Evolutionary conservation across 2,888 invertebrate genomes (phyloP).

Genomic region (Stenotaenia linearis): DNA sequence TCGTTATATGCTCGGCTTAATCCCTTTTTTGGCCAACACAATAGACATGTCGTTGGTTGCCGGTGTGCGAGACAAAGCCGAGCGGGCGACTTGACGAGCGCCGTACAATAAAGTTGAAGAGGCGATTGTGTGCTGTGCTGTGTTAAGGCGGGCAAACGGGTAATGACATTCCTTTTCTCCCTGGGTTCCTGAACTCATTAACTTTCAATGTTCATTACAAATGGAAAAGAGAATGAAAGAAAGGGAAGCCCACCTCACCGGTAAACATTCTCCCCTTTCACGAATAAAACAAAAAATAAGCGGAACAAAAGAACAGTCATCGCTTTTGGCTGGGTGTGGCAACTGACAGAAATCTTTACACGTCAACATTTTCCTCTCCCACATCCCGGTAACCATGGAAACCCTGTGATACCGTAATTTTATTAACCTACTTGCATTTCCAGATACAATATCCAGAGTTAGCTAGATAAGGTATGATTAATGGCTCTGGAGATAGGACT

Average conservation of each 20-base stretch:
- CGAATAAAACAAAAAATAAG: not conserved
- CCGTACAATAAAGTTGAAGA: slow-evolving; percentile 24
- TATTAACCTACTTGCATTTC: not conserved
- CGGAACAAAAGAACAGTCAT: slow-evolving; percentile 13
- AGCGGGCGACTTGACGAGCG: slow-evolving; percentile 24
- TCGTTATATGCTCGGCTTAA: slow-evolving; percentile 1
- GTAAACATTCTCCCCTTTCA: slow-evolving; percentile 1
- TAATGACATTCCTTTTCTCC: slow-evolving; percentile 26
- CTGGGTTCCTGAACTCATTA: slow-evolving; percentile 20
- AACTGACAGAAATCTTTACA: not conserved
- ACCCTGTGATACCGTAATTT: slow-evolving; percentile 6
- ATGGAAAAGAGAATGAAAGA: slow-evolving; percentile 17
- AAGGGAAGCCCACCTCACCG: slow-evolving; percentile 15
- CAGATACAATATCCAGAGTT: slow-evolving; percentile 12
- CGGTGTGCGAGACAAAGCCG: slow-evolving; percentile 16
- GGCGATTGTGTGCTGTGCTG: slow-evolving; percentile 21
- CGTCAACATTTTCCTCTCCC: not conserved
- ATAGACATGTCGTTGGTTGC: slow-evolving; percentile 26
- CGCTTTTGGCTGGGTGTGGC: slow-evolving; percentile 1
- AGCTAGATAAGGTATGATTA: not conserved
- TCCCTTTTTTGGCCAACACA: slow-evolving; percentile 23
- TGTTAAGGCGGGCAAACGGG: slow-evolving; percentile 26
- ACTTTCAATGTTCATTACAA: slow-evolving; percentile 26
- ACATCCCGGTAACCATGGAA: not conserved
- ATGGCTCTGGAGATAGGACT: not conserved